Conservation (phyloP, 2,113 vertebrate genomes). For the Notothenia coriiceps region DNA sequence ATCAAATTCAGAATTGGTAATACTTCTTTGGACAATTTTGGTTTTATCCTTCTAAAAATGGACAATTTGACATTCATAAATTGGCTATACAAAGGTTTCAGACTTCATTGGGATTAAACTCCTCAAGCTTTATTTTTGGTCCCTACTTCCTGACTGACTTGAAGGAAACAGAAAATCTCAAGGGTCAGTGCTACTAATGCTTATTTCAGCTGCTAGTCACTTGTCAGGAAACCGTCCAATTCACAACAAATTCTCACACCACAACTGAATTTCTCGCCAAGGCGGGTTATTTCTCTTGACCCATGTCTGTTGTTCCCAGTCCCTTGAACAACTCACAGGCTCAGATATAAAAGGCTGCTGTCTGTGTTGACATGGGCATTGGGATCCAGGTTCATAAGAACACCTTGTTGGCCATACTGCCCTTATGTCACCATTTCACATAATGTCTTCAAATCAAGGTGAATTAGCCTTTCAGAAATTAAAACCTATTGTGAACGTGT, state of each 20-base stretch:
- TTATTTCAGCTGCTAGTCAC: constrained; percentile 22
- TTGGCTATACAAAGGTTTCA: not conserved
- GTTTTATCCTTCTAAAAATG: no score
- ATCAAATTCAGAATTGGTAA: not conserved
- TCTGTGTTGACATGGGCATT: constrained; percentile 17
- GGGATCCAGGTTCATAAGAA: not conserved
- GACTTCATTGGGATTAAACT: not conserved
- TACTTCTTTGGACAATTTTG: not conserved
- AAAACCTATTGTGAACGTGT: not conserved
- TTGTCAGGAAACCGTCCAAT: constrained; percentile 43
- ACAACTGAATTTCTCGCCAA: constrained; percentile 1
- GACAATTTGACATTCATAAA: no score
- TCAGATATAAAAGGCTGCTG: constrained; percentile 9
- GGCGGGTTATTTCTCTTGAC: constrained; percentile 11
- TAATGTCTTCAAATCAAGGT: not conserved
- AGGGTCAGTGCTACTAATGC: constrained; percentile 14
- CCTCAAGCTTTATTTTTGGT: not conserved
- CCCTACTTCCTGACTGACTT: not conserved
- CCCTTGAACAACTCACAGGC: constrained; percentile 14
- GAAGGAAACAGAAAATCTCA: constrained; percentile 19
- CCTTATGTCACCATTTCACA: not conserved
- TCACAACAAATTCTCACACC: constrained; percentile 42
- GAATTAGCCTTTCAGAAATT: not conserved
- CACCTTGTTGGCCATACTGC: not conserved
- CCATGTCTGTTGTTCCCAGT: constrained; percentile 29